phyloP scores from a whole-genome alignment of 2,888 invertebrate genomes.

The Cantharis rustica region DNA sequence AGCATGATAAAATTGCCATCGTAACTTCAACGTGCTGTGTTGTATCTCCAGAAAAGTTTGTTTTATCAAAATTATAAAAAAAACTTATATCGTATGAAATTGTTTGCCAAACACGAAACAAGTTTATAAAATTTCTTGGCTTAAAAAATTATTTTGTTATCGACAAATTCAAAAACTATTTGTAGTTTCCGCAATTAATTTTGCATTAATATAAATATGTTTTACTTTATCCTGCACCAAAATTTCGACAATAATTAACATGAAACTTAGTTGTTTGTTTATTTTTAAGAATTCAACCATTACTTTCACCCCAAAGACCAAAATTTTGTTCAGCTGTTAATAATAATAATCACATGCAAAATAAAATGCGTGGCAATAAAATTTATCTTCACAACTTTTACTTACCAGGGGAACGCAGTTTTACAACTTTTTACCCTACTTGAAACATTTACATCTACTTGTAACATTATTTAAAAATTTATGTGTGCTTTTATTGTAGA shows the following conservation, averaged over 20 bases:
- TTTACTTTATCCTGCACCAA: background rate
- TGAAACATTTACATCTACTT: background rate
- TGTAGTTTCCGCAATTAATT: background rate
- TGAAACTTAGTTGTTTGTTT: background rate
- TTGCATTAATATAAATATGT: no score
- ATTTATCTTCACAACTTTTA: background rate
- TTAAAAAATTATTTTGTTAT: background rate
- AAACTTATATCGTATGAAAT: background rate
- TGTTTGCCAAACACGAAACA: background rate
- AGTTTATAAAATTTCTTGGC: background rate
- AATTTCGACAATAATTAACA: no score
- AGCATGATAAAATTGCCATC: background rate
- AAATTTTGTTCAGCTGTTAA: background rate
- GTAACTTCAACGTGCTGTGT: background rate
- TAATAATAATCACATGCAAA: background rate
- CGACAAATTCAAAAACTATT: background rate
- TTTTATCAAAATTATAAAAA: background rate
- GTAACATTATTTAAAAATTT: background rate
- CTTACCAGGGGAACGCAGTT: background rate
- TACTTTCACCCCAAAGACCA: background rate
- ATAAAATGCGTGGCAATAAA: background rate
- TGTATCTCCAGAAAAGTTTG: background rate
- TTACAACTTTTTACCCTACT: background rate
- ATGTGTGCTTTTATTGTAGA: background rate
- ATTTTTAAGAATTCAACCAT: background rate